phyloP scores from a whole-genome alignment of 2,888 invertebrate species.

The Lathronympha strigana region DNA sequence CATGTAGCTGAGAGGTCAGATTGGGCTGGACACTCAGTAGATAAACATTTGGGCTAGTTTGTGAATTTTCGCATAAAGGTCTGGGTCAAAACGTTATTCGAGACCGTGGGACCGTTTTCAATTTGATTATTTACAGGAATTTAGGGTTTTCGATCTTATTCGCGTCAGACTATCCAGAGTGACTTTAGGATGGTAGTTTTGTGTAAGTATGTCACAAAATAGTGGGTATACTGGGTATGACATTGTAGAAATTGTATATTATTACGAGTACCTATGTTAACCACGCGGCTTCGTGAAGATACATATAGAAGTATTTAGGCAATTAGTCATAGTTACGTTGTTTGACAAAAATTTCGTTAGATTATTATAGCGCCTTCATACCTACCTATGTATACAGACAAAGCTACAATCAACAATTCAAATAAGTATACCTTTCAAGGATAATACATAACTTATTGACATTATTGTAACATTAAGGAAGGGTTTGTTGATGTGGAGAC shows the following conservation, averaged over 20 bases:
- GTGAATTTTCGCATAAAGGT: background rate
- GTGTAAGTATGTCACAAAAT: background rate
- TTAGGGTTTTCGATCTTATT: background rate
- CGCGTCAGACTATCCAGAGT: background rate
- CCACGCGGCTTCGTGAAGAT: background rate
- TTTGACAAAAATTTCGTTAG: background rate
- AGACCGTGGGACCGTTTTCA: conserved; percentile 17
- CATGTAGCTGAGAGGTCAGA: background rate
- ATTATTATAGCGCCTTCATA: background rate
- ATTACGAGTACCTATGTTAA: background rate
- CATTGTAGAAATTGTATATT: background rate
- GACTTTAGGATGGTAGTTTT: background rate
- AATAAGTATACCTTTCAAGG: no score
- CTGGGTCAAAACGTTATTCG: conserved; percentile 13
- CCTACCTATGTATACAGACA: background rate
- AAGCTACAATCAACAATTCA: no score
- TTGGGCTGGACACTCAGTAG: background rate
- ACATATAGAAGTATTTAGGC: background rate
- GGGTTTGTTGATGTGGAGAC: background rate
- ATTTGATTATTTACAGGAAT: conserved; percentile 9
- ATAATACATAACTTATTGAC: no score
- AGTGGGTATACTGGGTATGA: background rate
- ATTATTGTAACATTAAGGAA: conserved; percentile 5
- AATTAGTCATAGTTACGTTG: background rate
- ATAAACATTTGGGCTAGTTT: background rate